Evolutionary conservation across 2,888 invertebrate species (phyloP), one percentile per base, ranked within the genome.

Genomic region (Lochmaea capreae): DNA sequence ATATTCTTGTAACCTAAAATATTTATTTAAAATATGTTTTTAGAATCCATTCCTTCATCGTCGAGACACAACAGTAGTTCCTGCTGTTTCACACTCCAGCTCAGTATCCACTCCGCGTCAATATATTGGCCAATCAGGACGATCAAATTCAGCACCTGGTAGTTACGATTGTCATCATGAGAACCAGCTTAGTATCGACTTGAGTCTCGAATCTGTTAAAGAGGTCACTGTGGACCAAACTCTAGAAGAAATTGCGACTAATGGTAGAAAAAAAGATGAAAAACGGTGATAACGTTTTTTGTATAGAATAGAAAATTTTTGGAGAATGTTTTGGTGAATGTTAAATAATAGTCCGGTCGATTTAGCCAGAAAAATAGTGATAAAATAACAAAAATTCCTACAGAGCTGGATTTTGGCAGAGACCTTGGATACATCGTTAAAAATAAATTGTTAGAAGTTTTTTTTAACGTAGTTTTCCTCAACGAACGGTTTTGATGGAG

Each of bases 111-210:
- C 74, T 3, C 77, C 84, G 42, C 87, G 87, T 43, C 86, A 81
- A 81, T 88, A 81, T 84, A 84, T 87, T 16, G 85, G 86, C 6
- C 79, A 83, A 71, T 84, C 91, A 52, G 93, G 93, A 3, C 89
- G 94, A 65, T 94, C 94, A 16, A 92, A 94, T 85, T 95, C 94
- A 10, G 94, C 94, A 12, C 94, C 95, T 0, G 93, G 92, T 58
- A 91, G 92, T 18, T 93, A 92, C 78, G 83, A 82, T 67, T 86
- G 86, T 84, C 77, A 81, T 6, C 79, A 81, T 39, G 84, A 84
- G 33, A 80, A 82, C 62, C 87, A 86, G 77, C 59, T 72, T n/a
- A 78, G 78, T 18, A 62, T 81, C 10, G 85, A 86, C 54, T 80
- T 84, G 3, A 79, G 84, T 16, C 78, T 87, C 68, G 87, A 86